Conservation (phyloP, 2,888 invertebrate species). For the Baronia brevicornis region DNA sequence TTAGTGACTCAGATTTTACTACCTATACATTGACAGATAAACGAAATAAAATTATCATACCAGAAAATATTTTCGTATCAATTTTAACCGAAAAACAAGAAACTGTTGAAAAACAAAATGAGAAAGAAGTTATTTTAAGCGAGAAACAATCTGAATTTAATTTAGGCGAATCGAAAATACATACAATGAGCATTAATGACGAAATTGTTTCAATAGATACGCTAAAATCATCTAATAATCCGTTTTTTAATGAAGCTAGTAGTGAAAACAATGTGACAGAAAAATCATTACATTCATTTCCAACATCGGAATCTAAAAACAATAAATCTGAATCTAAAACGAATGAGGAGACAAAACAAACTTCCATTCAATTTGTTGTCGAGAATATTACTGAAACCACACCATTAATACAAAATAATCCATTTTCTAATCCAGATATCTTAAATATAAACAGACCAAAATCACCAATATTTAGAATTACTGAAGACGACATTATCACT, state of each 20-base stretch:
- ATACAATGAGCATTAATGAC: slow-evolving; percentile 33
- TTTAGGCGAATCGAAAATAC: slow-evolving; percentile 30
- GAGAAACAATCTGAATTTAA: slow-evolving; percentile 23
- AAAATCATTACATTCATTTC: slow-evolving; percentile 46
- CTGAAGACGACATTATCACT: slow-evolving; percentile 40
- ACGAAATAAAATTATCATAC: slow-evolving; percentile 51
- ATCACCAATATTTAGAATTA: slow-evolving; percentile 61
- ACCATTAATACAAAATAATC: slow-evolving; percentile 34
- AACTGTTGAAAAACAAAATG: background rate
- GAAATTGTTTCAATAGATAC: slow-evolving; percentile 32
- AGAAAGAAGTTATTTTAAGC: slow-evolving; percentile 7
- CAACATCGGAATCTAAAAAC: slow-evolving; percentile 54
- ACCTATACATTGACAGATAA: slow-evolving; percentile 35
- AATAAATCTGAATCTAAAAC: slow-evolving; percentile 57
- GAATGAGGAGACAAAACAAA: slow-evolving; percentile 45
- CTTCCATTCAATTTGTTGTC: slow-evolving; percentile 40
- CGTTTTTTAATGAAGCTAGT: slow-evolving; percentile 43
- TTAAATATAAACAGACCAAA: slow-evolving; percentile 39
- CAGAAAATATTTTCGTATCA: slow-evolving; percentile 56
- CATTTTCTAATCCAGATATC: slow-evolving; percentile 37
- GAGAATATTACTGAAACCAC: slow-evolving; percentile 24
- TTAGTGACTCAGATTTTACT: slow-evolving; percentile 39
- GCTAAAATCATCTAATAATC: slow-evolving; percentile 41
- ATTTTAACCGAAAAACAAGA: slow-evolving; percentile 44
- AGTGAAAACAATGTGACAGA: slow-evolving; percentile 40